These are phyloP conservation scores for Enoplosus armatus DNA, from an alignment of 2,797 vertebrate species.

Conservation along the genomic window DNA sequence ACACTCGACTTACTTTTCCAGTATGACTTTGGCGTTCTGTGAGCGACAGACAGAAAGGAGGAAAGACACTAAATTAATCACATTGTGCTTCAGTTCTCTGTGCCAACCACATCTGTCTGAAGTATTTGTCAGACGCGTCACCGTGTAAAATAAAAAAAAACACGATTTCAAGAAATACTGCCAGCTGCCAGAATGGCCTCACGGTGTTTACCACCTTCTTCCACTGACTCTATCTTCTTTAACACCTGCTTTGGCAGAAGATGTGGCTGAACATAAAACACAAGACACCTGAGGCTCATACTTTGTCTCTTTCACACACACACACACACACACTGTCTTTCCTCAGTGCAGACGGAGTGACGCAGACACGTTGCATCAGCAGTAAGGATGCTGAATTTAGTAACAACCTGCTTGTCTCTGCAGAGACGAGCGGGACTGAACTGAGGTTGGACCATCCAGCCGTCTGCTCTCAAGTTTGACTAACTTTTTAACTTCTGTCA, in stretches of 20 bases:
- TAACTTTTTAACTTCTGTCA: background rate
- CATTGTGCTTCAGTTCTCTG: background rate
- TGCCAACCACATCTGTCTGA: slow-evolving; percentile 9
- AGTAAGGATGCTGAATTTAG: slow-evolving; percentile 32
- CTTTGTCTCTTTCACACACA: background rate
- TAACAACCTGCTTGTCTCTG: slow-evolving; percentile 6
- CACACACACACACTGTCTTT: slow-evolving; percentile 7
- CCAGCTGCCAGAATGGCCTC: slow-evolving; percentile 29
- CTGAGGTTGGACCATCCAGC: background rate
- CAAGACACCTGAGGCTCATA: slow-evolving; percentile 44
- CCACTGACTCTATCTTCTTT: slow-evolving; percentile 27
- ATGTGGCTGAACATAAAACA: slow-evolving; percentile 37
- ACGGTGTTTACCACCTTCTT: slow-evolving; percentile 34
- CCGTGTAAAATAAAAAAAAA: slow-evolving; percentile 16
- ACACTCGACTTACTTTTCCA: slow-evolving; percentile 89
- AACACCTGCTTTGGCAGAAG: slow-evolving; percentile 37
- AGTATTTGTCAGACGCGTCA: slow-evolving; percentile 16
- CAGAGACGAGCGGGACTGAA: slow-evolving; percentile 2
- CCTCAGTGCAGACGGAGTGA: slow-evolving; percentile 11
- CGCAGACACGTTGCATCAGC: slow-evolving; percentile 30
- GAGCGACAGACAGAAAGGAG: slow-evolving; percentile 48
- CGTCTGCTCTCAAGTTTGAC: background rate
- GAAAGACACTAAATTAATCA: slow-evolving; percentile 20
- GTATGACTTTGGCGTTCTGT: slow-evolving; percentile 89
- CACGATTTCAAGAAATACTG: slow-evolving; percentile 14